These are phyloP conservation scores for Eulithis prunata DNA, from an alignment of 2,888 invertebrate species.

Conservation along the genomic window DNA sequence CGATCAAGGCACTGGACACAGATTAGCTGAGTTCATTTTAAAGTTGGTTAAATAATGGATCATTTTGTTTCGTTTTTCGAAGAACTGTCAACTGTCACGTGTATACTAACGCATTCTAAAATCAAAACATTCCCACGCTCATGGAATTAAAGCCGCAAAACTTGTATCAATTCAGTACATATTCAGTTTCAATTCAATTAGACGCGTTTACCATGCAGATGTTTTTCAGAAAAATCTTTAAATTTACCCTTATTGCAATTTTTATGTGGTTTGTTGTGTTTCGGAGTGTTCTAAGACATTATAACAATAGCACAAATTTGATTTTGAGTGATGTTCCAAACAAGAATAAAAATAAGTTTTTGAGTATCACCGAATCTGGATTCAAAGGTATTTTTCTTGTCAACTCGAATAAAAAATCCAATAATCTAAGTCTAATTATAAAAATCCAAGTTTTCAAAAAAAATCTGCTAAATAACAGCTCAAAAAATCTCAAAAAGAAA, in stretches of 20 bases:
- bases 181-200: conserved; percentile 16
- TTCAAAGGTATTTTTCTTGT: conserved; percentile 46
- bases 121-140: conserved; percentile 12
- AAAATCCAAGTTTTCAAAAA: too few species aligned
- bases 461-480: too few species aligned
- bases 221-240: conserved; percentile 41
- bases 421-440: too few species aligned
- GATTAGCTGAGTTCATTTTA: neutral
- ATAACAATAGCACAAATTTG: conserved; percentile 33
- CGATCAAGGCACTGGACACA: too few species aligned
- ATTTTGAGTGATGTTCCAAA: conserved; percentile 25
- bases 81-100: too few species aligned
- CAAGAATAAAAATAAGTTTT: neutral
- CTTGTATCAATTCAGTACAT: neutral
- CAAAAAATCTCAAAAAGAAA: too few species aligned
- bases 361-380: conserved; percentile 24
- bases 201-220: conserved; percentile 11
- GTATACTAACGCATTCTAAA: neutral
- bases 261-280: conserved; percentile 57
- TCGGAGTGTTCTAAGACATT: conserved; percentile 51
- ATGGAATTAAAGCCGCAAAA: neutral
- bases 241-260: conserved; percentile 45
- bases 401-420: too few species aligned
- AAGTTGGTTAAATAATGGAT: neutral
- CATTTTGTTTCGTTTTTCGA: neutral